Evolutionary conservation across 2,797 vertebrate species (phyloP).

Genomic region (Hylomyscus alleni): DNA sequence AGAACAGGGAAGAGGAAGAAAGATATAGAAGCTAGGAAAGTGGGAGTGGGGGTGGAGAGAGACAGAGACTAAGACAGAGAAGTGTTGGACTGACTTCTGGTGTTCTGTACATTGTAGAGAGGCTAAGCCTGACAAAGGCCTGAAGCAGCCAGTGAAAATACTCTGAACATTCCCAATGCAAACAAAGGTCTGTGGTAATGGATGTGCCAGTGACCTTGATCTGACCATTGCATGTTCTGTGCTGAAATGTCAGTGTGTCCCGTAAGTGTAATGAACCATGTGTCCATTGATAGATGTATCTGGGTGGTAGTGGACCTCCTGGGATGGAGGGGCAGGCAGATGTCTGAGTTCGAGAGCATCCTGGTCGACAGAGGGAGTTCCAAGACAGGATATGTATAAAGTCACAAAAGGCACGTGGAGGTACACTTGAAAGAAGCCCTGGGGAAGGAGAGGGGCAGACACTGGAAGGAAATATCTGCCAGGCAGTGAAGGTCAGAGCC

Average conservation of each 20-base stretch:
- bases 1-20: not conserved
- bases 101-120: not conserved
- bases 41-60: not conserved
- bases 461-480: rapidly evolving
- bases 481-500: rapidly evolving
- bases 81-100: not conserved
- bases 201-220: not conserved
- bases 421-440: not conserved
- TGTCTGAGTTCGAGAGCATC: not conserved
- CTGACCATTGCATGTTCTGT: not conserved
- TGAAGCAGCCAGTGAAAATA: not conserved
- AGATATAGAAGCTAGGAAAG: not conserved
- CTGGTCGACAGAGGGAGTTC: not conserved
- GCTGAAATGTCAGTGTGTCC: not conserved
- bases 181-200: not conserved
- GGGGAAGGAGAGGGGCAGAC: not conserved
- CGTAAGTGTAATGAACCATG: not conserved
- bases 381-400: not conserved
- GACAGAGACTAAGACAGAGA: not conserved
- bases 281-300: not conserved
- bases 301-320: no score
- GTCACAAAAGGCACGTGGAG: not conserved
- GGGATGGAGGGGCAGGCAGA: not conserved
- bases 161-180: not conserved
- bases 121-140: no score